Base-by-base conservation (phyloP, 2,797 vertebrate species). In the Pseudotriccus pelzelni region DNA sequence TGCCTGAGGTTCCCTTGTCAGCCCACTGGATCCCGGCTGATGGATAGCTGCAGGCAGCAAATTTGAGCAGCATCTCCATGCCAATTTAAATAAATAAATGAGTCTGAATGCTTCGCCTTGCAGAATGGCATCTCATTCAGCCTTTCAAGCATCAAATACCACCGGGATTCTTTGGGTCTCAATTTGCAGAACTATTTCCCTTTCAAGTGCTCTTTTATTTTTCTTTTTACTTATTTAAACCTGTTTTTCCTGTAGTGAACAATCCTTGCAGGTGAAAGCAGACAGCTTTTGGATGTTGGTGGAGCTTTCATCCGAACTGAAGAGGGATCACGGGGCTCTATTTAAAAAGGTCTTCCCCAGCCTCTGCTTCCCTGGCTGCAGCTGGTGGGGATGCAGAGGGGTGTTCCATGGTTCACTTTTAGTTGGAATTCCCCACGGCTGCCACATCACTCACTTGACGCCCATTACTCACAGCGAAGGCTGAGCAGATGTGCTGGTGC, bases 21-120 rank as follows among this genome's bases (percentile, higher is more conserved):
- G 34, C 66, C 44, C 1, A 3, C 67, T 79, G 81, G 52, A 72
- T 87, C 59, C 69, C 6, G 1, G 83, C 85, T 82, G 92, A 94
- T 64, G 68, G 91, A 73, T 80, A 75, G 90, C 95, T 91, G 82
- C 88, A 90, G 93, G 95, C 90, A 41, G 70, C 81, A 93, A 67
- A 92, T 83, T 52, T 79, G 83, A 94, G 67, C 88, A 77, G 68
- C 2, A 5, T 97, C 92, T 93, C 27, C 2, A 39, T 77, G 84
- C 90, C 86, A 95, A 70, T 94, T 97, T 89, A 95, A 97, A 97
- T 95, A 96, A 97, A 96, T 90, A 95, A 96, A 74, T 66, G 69
- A 87, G 73, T 87, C 82, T 7, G 20, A 90, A 77, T 44, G 75
- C 80, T 91, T 95, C 0, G 30, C 87, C 60, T 85, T 59, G 75